These are phyloP conservation scores for Hemiprocne comata DNA, from an alignment of 2,113 vertebrate species.

Conservation along the genomic window DNA sequence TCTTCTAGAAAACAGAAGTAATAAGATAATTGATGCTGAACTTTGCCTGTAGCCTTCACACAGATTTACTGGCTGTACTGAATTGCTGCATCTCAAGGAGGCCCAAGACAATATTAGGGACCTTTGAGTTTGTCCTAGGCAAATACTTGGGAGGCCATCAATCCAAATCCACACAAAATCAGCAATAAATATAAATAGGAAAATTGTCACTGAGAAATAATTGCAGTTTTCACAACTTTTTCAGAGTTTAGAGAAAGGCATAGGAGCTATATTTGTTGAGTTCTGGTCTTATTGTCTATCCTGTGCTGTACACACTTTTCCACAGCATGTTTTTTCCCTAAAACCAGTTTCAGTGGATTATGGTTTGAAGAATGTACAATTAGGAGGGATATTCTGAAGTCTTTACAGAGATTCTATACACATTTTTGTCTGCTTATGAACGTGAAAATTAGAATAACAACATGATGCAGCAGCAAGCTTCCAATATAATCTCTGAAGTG, in stretches of 20 bases:
- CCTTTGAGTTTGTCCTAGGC: neutral
- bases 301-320: neutral
- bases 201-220: neutral
- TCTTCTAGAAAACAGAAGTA: neutral
- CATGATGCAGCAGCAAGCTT: neutral
- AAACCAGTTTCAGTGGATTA: neutral
- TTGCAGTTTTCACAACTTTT: neutral
- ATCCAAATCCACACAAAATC: neutral
- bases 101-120: neutral
- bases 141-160: neutral
- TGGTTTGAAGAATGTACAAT: neutral
- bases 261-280: neutral
- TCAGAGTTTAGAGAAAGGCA: neutral
- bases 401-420: neutral
- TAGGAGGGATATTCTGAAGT: neutral
- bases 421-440: neutral
- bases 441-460: neutral
- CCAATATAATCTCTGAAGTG: neutral
- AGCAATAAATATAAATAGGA: neutral
- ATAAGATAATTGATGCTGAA: neutral
- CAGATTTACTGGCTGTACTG: neutral
- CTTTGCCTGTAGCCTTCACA: neutral
- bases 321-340: neutral
- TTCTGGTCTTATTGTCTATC: rapidly evolving
- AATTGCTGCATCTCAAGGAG: neutral